Evolutionary conservation across 2,888 invertebrate genomes (phyloP).

Genomic region (Eristalinus aeneus): DNA sequence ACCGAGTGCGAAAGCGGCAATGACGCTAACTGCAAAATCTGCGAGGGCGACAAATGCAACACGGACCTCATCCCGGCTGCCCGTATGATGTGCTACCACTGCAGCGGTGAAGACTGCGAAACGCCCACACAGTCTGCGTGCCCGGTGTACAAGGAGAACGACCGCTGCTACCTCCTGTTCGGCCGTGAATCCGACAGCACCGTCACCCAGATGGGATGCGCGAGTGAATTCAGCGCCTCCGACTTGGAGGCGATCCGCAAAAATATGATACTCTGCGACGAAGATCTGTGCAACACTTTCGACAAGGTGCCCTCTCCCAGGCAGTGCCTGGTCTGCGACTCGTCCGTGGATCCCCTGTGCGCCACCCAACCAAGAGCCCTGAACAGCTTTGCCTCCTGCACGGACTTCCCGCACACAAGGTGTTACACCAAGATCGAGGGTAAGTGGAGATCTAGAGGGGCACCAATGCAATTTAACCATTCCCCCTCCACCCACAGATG

Average conservation of each 20-base stretch:
- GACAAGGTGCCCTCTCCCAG: conserved; percentile 60
- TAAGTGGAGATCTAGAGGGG: neutral
- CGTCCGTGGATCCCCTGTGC: conserved; percentile 70
- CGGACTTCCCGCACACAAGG: conserved; percentile 72
- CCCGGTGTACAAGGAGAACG: conserved; percentile 73
- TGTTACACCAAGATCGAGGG: conserved; percentile 74
- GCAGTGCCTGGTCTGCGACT: conserved; percentile 74
- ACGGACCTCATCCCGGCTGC: conserved; percentile 70
- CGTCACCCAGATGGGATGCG: conserved; percentile 75
- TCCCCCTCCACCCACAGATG: conserved; percentile 68
- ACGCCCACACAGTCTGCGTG: conserved; percentile 69
- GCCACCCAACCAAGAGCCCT: conserved; percentile 37
- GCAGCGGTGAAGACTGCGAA: conserved; percentile 71
- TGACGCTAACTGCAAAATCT: conserved; percentile 72
- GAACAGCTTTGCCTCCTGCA: conserved; percentile 20
- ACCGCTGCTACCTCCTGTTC: conserved; percentile 76
- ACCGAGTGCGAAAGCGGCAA: conserved; percentile 72
- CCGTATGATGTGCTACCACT: conserved; percentile 74
- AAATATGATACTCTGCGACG: conserved; percentile 74
- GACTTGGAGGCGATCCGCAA: conserved; percentile 70
- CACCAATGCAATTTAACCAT: neutral
- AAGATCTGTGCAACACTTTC: conserved; percentile 74
- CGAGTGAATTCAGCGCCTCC: conserved; percentile 72
- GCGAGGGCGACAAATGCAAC: conserved; percentile 74
- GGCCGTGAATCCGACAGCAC: conserved; percentile 38